A percentile compares a stretch with the other conserved stretches of the same genome.
Evolutionary conservation across 1,140 invertebrate species (phyloP).

Genomic region (Acromyrmex charruanus): DNA sequence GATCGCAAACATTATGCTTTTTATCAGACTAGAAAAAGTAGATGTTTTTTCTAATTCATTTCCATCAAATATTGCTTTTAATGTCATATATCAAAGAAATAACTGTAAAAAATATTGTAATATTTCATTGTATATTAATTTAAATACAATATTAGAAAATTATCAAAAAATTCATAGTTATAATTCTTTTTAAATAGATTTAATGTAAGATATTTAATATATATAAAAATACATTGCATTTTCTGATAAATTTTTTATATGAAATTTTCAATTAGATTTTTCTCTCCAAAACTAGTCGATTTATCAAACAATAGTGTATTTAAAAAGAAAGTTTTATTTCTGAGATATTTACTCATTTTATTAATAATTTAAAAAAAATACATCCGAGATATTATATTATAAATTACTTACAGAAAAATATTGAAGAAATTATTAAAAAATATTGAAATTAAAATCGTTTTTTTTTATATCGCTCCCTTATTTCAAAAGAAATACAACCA

Average conservation of each 20-base stretch:
- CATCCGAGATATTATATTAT: background rate
- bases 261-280: background rate
- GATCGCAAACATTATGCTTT: background rate
- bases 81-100: background rate
- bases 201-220: background rate
- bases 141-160: background rate
- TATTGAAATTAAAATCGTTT: too few relatives aligned
- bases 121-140: background rate
- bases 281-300: background rate
- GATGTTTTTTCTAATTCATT: background rate
- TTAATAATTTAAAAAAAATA: background rate
- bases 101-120: background rate
- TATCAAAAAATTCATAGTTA: background rate
- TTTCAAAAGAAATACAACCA: too few relatives aligned
- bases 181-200: background rate
- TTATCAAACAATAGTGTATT: background rate
- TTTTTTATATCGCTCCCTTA: too few relatives aligned
- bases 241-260: background rate
- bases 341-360: background rate
- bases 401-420: conserved; percentile 15
- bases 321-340: background rate
- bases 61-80: background rate
- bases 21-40: background rate
- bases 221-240: background rate
- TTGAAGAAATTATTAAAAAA: background rate